A percentile compares a stretch with the other conserved stretches of the same genome.
These are phyloP conservation scores for Stenichneumon culpator DNA, from an alignment of 2,888 invertebrate genomes.

Conservation along the genomic window DNA sequence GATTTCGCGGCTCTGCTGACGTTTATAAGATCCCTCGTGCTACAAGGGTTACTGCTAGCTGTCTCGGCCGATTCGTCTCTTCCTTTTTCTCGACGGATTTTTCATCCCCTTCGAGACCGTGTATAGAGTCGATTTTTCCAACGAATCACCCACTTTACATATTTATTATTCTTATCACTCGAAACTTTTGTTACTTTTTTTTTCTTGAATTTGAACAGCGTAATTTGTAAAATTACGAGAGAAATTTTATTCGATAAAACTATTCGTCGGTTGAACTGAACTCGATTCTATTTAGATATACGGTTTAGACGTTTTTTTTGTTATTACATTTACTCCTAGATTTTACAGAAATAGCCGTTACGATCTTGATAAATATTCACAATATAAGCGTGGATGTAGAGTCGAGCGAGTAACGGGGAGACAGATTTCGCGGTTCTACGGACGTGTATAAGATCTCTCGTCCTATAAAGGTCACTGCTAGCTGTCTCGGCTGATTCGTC, in stretches of 20 bases:
- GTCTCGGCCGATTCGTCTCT: conserved; percentile 40
- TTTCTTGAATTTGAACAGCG: background rate
- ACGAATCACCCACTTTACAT: conserved; percentile 4
- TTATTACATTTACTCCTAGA: conserved; percentile 1
- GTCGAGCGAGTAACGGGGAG: too few relatives aligned
- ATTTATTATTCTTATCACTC: background rate
- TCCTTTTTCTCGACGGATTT: conserved; percentile 65
- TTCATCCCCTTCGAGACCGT: conserved; percentile 16
- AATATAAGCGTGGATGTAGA: too few relatives aligned
- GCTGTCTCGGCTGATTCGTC: conserved; percentile 43
- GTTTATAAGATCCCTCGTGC: conserved; percentile 79
- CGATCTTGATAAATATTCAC: too few relatives aligned
- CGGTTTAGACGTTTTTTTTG: background rate
- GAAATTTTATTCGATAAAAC: background rate
- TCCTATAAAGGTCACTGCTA: conserved; percentile 62
- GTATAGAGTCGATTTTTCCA: conserved; percentile 1
- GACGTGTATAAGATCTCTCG: conserved; percentile 81
- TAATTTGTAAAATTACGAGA: background rate
- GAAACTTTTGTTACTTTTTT: background rate
- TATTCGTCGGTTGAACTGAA: background rate
- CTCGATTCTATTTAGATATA: background rate
- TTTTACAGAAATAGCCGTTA: background rate
- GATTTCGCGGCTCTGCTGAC: conserved; percentile 81
- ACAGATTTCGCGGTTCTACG: conserved; percentile 81
- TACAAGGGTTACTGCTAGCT: conserved; percentile 56